Conservation (phyloP, 2,888 invertebrate species). For the Mimachlamys varia region DNA sequence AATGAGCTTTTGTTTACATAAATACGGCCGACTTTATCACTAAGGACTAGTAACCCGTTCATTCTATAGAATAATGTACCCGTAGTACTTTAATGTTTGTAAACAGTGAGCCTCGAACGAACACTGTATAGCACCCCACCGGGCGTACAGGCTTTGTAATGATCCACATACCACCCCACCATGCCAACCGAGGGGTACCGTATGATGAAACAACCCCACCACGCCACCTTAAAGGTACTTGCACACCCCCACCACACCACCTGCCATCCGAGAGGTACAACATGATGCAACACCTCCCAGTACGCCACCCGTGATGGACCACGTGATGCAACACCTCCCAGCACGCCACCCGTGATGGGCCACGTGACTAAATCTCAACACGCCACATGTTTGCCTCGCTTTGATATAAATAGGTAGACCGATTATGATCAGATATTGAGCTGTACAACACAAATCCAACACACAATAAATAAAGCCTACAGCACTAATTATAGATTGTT, state of each 20-base stretch:
- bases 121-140: not conserved
- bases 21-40: not conserved
- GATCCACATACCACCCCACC: not conserved
- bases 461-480: no score
- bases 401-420: no score
- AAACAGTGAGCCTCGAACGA: not conserved
- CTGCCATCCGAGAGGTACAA: no score
- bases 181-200: not conserved
- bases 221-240: not conserved
- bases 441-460: no score
- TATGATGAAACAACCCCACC: not conserved
- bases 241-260: not conserved
- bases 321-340: no score
- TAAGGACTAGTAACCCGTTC: not conserved
- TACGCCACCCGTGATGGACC: no score
- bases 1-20: not conserved
- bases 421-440: no score
- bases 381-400: no score
- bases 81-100: slow-evolving; percentile 15
- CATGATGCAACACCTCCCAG: no score
- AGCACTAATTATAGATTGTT: no score
- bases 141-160: not conserved
- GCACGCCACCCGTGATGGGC: no score
- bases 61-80: not conserved
- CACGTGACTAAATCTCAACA: no score